These are phyloP conservation scores for Lepidothrix coronata DNA, from an alignment of 2,113 vertebrate genomes.

Conservation along the genomic window DNA sequence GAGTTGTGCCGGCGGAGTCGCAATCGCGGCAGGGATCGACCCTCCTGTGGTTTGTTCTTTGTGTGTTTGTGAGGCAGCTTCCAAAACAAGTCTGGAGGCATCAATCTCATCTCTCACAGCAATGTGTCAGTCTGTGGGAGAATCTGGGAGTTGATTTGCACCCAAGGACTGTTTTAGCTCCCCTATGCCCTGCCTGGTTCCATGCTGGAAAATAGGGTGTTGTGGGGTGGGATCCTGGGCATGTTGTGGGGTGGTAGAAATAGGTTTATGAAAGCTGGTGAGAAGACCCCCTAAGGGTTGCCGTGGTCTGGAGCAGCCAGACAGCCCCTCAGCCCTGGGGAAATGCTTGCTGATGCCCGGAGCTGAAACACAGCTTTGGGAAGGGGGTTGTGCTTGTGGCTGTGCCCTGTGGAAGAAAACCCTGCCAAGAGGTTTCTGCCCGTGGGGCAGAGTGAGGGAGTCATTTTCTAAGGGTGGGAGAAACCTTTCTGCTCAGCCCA, in stretches of 20 bases:
- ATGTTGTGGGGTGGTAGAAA: not conserved
- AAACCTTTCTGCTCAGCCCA: not conserved
- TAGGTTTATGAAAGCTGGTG: not conserved
- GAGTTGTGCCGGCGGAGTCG: not conserved
- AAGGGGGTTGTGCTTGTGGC: fast-evolving
- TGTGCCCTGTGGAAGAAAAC: not conserved
- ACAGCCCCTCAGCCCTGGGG: not conserved
- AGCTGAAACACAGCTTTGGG: fast-evolving
- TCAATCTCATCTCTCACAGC: not conserved
- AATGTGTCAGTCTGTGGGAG: not conserved
- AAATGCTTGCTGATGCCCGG: not conserved
- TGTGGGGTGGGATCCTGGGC: no score
- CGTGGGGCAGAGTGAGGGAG: fast-evolving
- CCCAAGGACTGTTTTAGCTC: not conserved
- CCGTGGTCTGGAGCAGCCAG: not conserved
- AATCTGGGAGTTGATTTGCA: not conserved
- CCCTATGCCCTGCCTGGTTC: not conserved
- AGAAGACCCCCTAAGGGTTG: not conserved
- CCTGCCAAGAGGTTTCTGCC: not conserved
- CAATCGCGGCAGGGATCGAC: not conserved
- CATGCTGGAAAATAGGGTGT: not conserved
- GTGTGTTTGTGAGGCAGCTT: not conserved
- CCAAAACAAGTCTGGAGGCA: not conserved
- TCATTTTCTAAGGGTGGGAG: not conserved
- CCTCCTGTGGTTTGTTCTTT: not conserved